Evolutionary conservation across 1,140 invertebrate species (phyloP), one percentile per base, ranked within the genome.

Genomic region (Cyclina sinensis): DNA sequence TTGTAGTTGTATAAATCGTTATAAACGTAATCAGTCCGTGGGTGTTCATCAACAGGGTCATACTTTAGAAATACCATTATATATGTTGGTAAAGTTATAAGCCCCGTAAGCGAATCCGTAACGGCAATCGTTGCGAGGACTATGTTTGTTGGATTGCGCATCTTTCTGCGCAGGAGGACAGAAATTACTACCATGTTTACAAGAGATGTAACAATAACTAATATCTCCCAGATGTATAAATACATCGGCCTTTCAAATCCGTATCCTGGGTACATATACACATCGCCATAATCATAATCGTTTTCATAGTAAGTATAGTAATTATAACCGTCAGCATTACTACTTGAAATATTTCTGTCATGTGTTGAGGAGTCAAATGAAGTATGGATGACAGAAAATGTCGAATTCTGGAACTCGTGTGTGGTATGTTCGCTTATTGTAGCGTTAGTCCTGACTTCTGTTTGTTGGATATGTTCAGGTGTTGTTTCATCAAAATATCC

Each of bases 41-140:
- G 1, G 54, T 48, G 16, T 16, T 37, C 7, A 4, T 18, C 12
- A 37, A 46, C 14, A 18, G 80, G 48, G 9, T 74, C 83, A 54
- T 59, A 78, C 21, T 43, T 76, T 27, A 12, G 32, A 54, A 62
- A 86, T 30, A 62, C 73, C 84, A 86, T 86, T 2, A 87, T 87
- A 46, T 87, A 87, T 14, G 59, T 54, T 24, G 86, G 86, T 21
- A 87, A 54, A 12, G 86, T 87, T 0, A 79, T 39, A 0, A 87
- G 32, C 27, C 86, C 86, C 14, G 86, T 87, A 0, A 87, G 32
- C 18, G 86, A 68, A 39, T 87, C 86, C 21, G 86, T 48, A 14
- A 87, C 39, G 14, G 86, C 86, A 51, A 87, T 87, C 0, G 78
- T 59, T n/a, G 65, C 46, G n/a, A 87, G 78, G 18, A 87, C 73